These are phyloP conservation scores for Drosophila heteroneura DNA, from an alignment of 2,888 invertebrate genomes.

Conservation along the genomic window DNA sequence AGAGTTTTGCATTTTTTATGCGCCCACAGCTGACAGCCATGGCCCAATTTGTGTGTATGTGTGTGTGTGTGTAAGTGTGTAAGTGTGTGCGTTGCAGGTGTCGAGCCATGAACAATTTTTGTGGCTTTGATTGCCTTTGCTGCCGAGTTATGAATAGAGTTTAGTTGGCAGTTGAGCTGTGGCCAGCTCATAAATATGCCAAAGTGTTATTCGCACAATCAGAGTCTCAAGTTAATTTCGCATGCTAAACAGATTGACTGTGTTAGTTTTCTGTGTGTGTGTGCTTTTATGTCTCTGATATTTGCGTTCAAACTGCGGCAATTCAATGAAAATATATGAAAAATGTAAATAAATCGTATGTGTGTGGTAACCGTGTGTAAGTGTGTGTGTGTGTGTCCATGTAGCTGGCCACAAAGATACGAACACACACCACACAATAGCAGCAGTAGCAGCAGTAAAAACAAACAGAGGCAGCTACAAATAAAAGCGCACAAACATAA, in stretches of 20 bases:
- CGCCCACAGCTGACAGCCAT: slow-evolving; percentile 74
- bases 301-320: slow-evolving; percentile 75
- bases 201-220: slow-evolving; percentile 57
- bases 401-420: slow-evolving; percentile 45
- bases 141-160: slow-evolving; percentile 75
- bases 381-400: slow-evolving; percentile 33
- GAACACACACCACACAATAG: slow-evolving; percentile 18
- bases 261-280: neutral
- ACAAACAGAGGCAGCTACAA: slow-evolving; percentile 50
- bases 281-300: slow-evolving; percentile 52
- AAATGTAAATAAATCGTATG: slow-evolving; percentile 78
- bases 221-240: slow-evolving; percentile 64
- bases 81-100: slow-evolving; percentile 54
- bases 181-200: slow-evolving; percentile 75
- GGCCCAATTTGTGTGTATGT: slow-evolving; percentile 49
- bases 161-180: slow-evolving; percentile 64
- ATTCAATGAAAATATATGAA: slow-evolving; percentile 75
- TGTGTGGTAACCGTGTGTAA: slow-evolving; percentile 24
- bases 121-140: slow-evolving; percentile 80
- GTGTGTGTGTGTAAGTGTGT: slow-evolving; percentile 7
- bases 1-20: slow-evolving; percentile 75
- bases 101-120: slow-evolving; percentile 72
- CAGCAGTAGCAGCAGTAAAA: slow-evolving; percentile 52
- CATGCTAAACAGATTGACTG: slow-evolving; percentile 60
- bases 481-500: slow-evolving; percentile 63